Base-by-base conservation (phyloP, 2,797 vertebrate genomes). In the Oreortyx pictus region DNA sequence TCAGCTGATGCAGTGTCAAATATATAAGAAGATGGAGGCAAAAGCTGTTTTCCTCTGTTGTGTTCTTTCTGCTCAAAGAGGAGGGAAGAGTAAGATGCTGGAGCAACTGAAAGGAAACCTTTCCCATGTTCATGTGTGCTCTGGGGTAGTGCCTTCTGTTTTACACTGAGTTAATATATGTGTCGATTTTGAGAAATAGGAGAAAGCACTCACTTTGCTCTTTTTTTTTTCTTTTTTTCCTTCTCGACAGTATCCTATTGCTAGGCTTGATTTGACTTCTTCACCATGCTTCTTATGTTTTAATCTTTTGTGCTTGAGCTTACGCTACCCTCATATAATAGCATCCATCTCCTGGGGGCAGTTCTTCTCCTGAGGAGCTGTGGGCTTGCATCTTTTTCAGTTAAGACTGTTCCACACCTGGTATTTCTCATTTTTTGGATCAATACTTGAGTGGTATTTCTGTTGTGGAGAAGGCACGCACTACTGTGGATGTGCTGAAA, bases 161-260 rank as follows among this genome's bases (percentile, higher is more conserved):
- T 92, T 90, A 56, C 22, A 2, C 1, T 37, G 9, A 75, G 9
- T 92, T 81, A 60, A 33, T 52, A 37, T 5, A 5, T 16, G 4
- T 39, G 5, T 46, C 23, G 66, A 0, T 3, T 88, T n/a, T 66
- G 43, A 14, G 8, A 37, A 6, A 20, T 43, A 20, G 2, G 7
- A 54, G 39, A 68, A 89, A 54, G 20, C 24, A 68, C 8, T 52
- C 1, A 16, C 60, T 81, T 86, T 74, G 4, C 9, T 6, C 19
- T 44, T 47, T 77, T 67, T 54, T 54, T 35, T 13, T 15, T 66
- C 39, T 43, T n/a, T 14, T 16, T 11, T 3, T 11, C 31, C 54
- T 12, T 29, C 11, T 17, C 52, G 14, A 23, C 37, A n/a, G 15
- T 43, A 44, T 71, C 25, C 54, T 56, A 56, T n/a, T 5, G 4